Conservation (phyloP, 2,113 vertebrate species). For the Pipra filicauda region DNA sequence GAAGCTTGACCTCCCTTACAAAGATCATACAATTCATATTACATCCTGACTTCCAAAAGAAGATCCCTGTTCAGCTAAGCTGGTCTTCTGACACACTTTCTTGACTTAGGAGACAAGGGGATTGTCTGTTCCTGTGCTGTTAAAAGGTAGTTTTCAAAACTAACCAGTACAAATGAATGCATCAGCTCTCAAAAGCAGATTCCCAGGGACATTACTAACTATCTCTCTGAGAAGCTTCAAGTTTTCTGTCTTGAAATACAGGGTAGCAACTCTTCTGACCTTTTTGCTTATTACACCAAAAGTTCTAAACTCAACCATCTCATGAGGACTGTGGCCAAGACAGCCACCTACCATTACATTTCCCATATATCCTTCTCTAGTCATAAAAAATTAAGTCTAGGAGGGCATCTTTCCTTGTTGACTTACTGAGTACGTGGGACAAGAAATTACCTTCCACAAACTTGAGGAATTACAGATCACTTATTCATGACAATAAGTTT, state of each 20-base stretch:
- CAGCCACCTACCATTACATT: neutral
- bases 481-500: neutral
- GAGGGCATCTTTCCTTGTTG: neutral
- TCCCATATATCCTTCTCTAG: neutral
- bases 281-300: neutral
- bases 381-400: neutral
- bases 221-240: neutral
- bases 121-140: neutral
- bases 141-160: neutral
- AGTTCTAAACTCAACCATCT: neutral
- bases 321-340: accelerated
- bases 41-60: neutral
- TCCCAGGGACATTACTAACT: neutral
- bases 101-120: neutral
- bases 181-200: neutral
- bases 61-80: neutral
- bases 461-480: neutral
- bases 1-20: neutral
- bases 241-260: neutral
- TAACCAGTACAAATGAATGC: neutral
- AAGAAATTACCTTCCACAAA: neutral
- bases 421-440: neutral
- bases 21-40: neutral
- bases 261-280: neutral
- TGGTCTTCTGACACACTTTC: neutral